Conservation (phyloP, 2,888 invertebrate species). For the Sacculina carcini region DNA sequence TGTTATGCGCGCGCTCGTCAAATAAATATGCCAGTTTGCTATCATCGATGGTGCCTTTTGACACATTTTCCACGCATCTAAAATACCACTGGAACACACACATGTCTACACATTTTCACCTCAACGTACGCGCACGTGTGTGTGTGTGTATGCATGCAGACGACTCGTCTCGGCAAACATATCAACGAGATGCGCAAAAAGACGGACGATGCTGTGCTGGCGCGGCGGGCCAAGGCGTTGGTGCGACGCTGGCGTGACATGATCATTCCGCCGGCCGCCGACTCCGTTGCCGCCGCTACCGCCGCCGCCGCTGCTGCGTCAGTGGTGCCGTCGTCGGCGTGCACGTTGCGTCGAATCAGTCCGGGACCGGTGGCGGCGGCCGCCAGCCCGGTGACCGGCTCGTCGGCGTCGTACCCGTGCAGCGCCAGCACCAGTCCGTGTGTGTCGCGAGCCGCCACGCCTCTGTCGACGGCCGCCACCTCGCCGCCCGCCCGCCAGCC, state of each 20-base stretch:
- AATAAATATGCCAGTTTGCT: too few relatives aligned
- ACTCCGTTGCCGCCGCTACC: background rate
- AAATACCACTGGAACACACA: too few relatives aligned
- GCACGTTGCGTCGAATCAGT: conserved; percentile 5
- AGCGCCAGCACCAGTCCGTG: conserved; percentile 17
- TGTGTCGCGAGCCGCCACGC: conserved; percentile 18
- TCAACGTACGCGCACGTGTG: too few relatives aligned
- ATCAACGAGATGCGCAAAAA: conserved; percentile 73
- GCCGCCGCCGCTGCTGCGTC: too few relatives aligned
- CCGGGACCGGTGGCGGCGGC: conserved; percentile 4
- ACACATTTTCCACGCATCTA: too few relatives aligned
- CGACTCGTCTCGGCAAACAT: conserved; percentile 77
- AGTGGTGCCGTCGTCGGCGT: too few relatives aligned
- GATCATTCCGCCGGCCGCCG: conserved; percentile 21
- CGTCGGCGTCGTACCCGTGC: conserved; percentile 17
- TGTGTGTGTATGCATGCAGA: conserved; percentile 27
- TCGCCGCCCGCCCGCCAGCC: conserved; percentile 5
- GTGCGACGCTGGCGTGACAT: conserved; percentile 77
- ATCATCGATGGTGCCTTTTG: too few relatives aligned
- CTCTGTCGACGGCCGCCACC: conserved; percentile 17
- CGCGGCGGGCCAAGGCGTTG: conserved; percentile 67
- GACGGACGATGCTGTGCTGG: conserved; percentile 54
- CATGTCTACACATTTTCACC: too few relatives aligned
- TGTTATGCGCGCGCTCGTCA: too few relatives aligned
- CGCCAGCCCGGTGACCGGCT: conserved; percentile 4